A percentile compares a stretch with the other conserved stretches of the same genome.
Conservation (phyloP, 2,797 vertebrate species). For the Acanthiza pusilla region DNA sequence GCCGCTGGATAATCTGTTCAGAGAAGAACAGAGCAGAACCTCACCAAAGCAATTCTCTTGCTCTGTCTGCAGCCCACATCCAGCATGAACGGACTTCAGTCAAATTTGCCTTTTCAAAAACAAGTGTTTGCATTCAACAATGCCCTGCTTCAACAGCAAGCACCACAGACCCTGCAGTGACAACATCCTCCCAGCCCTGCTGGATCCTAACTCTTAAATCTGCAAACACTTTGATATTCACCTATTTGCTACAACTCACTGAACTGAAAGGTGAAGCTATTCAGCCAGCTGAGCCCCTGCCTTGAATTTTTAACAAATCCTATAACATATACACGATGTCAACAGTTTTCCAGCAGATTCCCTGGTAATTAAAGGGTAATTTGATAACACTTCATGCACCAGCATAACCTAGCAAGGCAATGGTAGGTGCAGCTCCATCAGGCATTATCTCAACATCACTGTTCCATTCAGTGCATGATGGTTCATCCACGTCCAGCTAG, state of each 20-base stretch:
- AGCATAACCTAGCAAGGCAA: background rate
- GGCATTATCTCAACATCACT: background rate
- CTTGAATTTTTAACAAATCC: background rate
- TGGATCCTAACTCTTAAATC: background rate
- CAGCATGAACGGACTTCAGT: background rate
- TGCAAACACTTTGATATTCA: background rate
- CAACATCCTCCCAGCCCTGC: background rate
- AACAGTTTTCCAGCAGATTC: background rate
- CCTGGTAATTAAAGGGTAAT: background rate
- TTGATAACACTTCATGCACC: background rate
- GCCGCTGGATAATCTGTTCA: slow-evolving; percentile 94
- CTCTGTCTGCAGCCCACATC: background rate
- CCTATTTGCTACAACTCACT: background rate
- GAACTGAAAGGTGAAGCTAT: background rate
- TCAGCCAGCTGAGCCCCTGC: background rate
- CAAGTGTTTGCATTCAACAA: background rate
- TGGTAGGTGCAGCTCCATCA: background rate
- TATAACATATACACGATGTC: background rate
- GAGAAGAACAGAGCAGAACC: background rate
- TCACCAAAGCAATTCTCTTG: background rate
- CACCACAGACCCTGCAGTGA: background rate
- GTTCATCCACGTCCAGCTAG: background rate
- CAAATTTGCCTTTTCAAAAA: background rate
- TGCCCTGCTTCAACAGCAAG: background rate
- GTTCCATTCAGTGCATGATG: background rate